These are phyloP conservation scores for Dicaeum eximium DNA, from an alignment of 2,113 vertebrate genomes.

Conservation along the genomic window DNA sequence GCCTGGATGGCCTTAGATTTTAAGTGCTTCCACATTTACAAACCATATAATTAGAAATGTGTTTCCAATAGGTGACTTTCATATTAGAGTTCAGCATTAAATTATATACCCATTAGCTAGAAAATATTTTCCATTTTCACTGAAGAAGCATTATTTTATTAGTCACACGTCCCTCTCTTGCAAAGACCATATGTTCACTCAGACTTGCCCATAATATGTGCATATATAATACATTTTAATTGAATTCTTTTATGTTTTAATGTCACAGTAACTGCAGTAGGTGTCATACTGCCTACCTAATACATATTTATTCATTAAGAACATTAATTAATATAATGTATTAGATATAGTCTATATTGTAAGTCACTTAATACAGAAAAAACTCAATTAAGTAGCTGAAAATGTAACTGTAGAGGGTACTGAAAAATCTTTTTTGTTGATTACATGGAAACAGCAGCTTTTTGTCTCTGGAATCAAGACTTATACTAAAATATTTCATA, in stretches of 20 bases:
- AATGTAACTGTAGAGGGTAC: background rate
- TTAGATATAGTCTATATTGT: background rate
- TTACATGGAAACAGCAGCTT: background rate
- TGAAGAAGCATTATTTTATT: slow-evolving; percentile 11
- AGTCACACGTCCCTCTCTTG: background rate
- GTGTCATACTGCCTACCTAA: background rate
- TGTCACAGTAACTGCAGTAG: background rate
- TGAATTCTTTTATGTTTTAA: background rate
- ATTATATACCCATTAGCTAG: background rate
- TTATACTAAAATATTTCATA: background rate
- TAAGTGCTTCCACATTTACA: slow-evolving; percentile 10
- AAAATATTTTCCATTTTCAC: background rate
- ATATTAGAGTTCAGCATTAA: slow-evolving; percentile 8
- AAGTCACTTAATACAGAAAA: background rate
- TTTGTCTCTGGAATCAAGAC: background rate
- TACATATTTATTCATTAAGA: background rate
- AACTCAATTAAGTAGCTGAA: background rate
- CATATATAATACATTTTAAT: background rate
- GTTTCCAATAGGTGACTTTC: slow-evolving; percentile 13
- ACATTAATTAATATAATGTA: background rate
- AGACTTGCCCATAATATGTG: background rate
- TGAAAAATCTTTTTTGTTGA: background rate
- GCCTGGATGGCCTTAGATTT: background rate
- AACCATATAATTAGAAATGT: slow-evolving; percentile 23
- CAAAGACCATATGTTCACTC: background rate